Evolutionary conservation across 2,888 invertebrate genomes (phyloP), one percentile per base, ranked within the genome.

Genomic region (Allophyes oxyacanthae): DNA sequence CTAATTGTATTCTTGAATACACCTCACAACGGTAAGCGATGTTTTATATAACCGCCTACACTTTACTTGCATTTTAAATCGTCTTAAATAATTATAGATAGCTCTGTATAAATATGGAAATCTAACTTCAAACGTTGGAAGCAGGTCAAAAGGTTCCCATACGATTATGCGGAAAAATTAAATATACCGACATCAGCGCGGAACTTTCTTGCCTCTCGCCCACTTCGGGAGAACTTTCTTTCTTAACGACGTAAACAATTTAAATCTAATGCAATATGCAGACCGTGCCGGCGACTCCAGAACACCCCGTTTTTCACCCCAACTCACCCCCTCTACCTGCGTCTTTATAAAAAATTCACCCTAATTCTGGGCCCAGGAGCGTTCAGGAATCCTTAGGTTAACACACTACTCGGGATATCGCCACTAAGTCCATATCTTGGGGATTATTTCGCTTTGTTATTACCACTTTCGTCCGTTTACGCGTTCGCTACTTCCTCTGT

Each of bases 241-340:
- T 90, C 91, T 90, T 92, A 92, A 92, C 91, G 92, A 92, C 92
- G 90, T 92, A 91, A 92, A 92, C 91, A 92, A 92, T 92, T 92
- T 92, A 91, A 91, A 91, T 88, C 88, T 92, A 91, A 92, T 92
- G 89, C 89, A 92, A 92, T 89, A 92, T 92, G 91, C 91, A 91
- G 87, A 83, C 82, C 79, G 72, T 66, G 82, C 82, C 79, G 82
- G 81, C 82, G 84, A 86, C 86, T 88, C 77, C 71, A 40, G 63
- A 45, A 59, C 74, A 61, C 78, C 74, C 80, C 72, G 59, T 57
- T 62, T 68, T 75, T 46, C 73, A 71, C 79, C 78, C 68, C 73
- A 48, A 64, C 73, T 60, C 75, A 63, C 76, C 65, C 76, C 70
- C 64, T 54, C 75, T 85, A 88, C 90, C 88, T 89, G 84, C 74